Evolutionary conservation across 2,888 invertebrate genomes (phyloP).

Genomic region (Calephelis perditalis): DNA sequence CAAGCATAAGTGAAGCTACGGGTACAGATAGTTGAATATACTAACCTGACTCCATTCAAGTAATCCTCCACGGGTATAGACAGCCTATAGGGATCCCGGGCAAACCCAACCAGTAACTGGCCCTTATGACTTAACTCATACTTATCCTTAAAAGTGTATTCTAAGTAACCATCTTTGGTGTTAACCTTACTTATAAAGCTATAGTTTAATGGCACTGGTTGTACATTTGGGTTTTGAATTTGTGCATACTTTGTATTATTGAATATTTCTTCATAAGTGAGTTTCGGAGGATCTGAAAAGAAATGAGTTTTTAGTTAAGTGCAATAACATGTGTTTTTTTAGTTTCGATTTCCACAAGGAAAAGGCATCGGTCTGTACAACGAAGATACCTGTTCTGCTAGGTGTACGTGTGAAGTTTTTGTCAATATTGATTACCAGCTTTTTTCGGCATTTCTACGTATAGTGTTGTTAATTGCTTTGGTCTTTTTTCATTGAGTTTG

Average conservation of each 20-base stretch:
- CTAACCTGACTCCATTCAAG: slow-evolving; percentile 58
- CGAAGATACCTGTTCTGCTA: too few species aligned
- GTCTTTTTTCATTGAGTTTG: too few species aligned
- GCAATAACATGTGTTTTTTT: too few species aligned
- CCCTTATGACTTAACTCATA: slow-evolving; percentile 25
- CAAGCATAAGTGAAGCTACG: too few species aligned
- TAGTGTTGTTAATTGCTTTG: too few species aligned
- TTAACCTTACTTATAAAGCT: slow-evolving; percentile 28
- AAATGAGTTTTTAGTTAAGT: neutral
- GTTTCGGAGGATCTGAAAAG: slow-evolving; percentile 50
- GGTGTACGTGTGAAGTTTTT: too few species aligned
- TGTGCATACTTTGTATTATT: slow-evolving; percentile 61
- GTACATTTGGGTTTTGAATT: slow-evolving; percentile 34
- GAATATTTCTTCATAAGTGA: slow-evolving; percentile 58
- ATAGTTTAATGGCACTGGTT: slow-evolving; percentile 39
- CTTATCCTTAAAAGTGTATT: slow-evolving; percentile 31
- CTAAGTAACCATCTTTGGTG: slow-evolving; percentile 45
- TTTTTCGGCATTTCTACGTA: too few species aligned
- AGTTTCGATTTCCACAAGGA: too few species aligned
- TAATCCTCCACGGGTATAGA: slow-evolving; percentile 62
- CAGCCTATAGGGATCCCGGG: slow-evolving; percentile 60
- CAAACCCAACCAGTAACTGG: slow-evolving; percentile 58
- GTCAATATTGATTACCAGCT: too few species aligned
- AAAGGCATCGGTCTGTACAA: too few species aligned
- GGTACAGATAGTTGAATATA: neutral